Percentiles rank a stretch among this genome's conserved stretches.
phyloP scores from a whole-genome alignment of 2,797 vertebrate genomes.

The Ateles fusciceps region DNA sequence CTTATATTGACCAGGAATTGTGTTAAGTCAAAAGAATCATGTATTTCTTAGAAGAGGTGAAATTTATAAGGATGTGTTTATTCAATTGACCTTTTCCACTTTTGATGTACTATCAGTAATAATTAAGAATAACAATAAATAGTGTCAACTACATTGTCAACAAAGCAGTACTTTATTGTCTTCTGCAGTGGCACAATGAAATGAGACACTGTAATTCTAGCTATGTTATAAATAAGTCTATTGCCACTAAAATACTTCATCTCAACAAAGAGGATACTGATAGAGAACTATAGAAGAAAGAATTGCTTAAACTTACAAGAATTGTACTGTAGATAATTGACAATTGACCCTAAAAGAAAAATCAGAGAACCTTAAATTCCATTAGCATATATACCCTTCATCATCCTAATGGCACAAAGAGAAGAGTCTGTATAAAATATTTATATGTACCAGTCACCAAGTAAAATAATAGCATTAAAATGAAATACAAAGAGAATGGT shows the following conservation, averaged over 20 bases:
- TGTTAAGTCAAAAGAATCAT: not conserved
- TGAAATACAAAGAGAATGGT: not conserved
- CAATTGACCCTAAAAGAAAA: slow-evolving; percentile 48
- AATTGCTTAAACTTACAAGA: not conserved
- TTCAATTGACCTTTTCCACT: not conserved
- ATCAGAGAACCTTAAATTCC: slow-evolving; percentile 15
- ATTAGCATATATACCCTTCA: slow-evolving; percentile 25
- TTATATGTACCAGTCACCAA: slow-evolving; percentile 6
- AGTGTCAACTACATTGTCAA: not conserved
- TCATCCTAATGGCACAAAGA: not conserved
- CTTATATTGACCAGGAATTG: not conserved
- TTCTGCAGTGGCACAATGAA: not conserved
- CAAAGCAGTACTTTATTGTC: not conserved
- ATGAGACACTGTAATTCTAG: not conserved
- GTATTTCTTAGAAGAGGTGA: not conserved
- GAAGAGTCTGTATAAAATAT: slow-evolving; percentile 51
- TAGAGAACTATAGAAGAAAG: not conserved
- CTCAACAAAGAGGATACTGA: not conserved
- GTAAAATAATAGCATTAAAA: slow-evolving; percentile 26
- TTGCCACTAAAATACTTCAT: not conserved
- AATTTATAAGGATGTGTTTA: not conserved
- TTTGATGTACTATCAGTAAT: not conserved
- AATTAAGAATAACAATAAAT: not conserved
- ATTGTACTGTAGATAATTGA: slow-evolving; percentile 31
- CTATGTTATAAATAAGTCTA: not conserved